Conservation (phyloP, 1,140 invertebrate species). For the Temnothorax nylanderi region DNA sequence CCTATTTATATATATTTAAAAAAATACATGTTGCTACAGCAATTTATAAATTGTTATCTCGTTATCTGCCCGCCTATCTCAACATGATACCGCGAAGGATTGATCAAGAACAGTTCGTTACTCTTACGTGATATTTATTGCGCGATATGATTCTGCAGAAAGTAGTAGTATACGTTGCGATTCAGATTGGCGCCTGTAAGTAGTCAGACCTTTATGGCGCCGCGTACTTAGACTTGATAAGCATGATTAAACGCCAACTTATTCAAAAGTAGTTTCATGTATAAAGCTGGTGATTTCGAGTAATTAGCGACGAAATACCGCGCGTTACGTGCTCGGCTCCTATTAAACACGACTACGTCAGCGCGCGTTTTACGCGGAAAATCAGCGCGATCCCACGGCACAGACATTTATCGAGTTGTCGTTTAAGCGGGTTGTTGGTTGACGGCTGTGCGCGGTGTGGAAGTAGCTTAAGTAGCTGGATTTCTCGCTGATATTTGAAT, state of each 20-base stretch:
- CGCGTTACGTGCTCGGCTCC: neutral
- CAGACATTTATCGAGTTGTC: slow-evolving; percentile 58
- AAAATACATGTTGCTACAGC: neutral
- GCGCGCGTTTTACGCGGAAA: slow-evolving; percentile 33
- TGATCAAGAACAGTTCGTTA: neutral
- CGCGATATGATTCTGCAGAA: neutral
- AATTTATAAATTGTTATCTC: neutral
- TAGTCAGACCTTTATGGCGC: slow-evolving; percentile 32
- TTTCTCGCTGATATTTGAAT: slow-evolving; percentile 83
- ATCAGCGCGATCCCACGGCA: slow-evolving; percentile 41
- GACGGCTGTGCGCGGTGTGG: slow-evolving; percentile 48
- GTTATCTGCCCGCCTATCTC: neutral
- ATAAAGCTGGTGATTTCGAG: slow-evolving; percentile 27
- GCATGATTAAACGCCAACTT: slow-evolving; percentile 34
- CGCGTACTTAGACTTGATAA: slow-evolving; percentile 22
- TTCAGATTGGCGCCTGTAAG: slow-evolving; percentile 14
- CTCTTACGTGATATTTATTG: neutral
- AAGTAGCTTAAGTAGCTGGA: slow-evolving; percentile 77
- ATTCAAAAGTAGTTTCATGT: neutral
- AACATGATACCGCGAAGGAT: neutral
- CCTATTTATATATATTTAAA: neutral
- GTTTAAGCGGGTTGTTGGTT: slow-evolving; percentile 56
- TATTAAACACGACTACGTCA: slow-evolving; percentile 2
- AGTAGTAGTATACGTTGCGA: neutral
- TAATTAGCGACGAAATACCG: slow-evolving; percentile 23